Base-by-base conservation (phyloP, 2,113 vertebrate species). In the Mormyrus lacerda region DNA sequence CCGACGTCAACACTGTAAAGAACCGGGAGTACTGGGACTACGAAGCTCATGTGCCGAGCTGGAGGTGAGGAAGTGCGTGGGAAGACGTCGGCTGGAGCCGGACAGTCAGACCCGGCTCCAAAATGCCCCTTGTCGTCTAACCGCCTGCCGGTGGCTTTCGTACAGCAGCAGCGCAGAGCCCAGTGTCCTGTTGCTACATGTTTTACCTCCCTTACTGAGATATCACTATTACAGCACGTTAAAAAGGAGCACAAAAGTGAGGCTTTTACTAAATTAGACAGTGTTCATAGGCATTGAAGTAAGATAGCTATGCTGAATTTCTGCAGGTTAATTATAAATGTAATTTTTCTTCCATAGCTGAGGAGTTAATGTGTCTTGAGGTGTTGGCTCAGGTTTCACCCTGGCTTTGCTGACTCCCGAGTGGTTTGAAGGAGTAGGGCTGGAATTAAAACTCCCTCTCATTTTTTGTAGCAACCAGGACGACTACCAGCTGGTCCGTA, bases 21-120 rank as follows among this genome's bases (percentile, higher is more conserved):
- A 98, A 97, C 96, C 96, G 97, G 93, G 98, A 98, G 89, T 99
- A 98, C 95, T 99, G 98, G 98, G 98, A 99, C 96, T 99, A 99
- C 47, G 98, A 99, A 89, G 93, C 97, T 91, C 97, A 99, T 89
- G 96, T 98, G 94, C 97, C 98, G 93, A 97, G 96, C 95, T 99
- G 98, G 98, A 98, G 98, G 98, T 98, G 96, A 97, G 96, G 89
- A 27, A 31, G 47, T 2, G 45, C 45, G 24, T 0, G 15, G 76
- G 31, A 42, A 82, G 15, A 44, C 19, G 39, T 17, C 31, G 1
- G 7, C 39, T 44, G 19, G 42, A 82, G 35, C 15, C 39, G 19
- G 39, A 69, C 61, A 0, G 61, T 11, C n/a, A 13, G 61, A 69
- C 61, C 61, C 61, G 3, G 61, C 8, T 65, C 24, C n/a, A 27